phyloP scores from a whole-genome alignment of 2,888 invertebrate genomes.

The Lasioglossum villosulum region DNA sequence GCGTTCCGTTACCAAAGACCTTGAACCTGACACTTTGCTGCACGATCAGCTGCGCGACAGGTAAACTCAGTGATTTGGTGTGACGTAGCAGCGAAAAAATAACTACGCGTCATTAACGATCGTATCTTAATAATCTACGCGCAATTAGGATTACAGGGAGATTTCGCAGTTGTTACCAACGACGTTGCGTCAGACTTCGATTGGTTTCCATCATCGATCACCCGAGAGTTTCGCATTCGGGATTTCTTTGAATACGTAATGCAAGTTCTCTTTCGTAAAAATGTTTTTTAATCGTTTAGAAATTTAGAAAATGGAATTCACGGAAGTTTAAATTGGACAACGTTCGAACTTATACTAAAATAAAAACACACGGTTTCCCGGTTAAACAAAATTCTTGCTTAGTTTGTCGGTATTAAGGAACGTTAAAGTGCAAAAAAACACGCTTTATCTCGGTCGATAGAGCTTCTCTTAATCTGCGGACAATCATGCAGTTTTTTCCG shows the following conservation, averaged over 20 bases:
- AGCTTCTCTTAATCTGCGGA: background rate
- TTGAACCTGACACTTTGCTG: slow-evolving; percentile 44
- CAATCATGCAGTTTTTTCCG: background rate
- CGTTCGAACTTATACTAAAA: too few relatives aligned
- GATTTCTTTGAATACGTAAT: background rate
- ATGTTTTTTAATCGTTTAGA: too few relatives aligned
- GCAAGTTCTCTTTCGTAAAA: background rate
- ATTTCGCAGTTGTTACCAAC: background rate
- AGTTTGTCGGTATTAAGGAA: background rate
- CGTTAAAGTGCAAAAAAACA: background rate
- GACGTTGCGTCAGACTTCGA: background rate
- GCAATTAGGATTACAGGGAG: background rate
- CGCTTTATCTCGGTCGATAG: background rate
- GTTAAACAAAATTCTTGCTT: background rate
- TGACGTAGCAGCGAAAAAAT: background rate
- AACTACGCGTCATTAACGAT: background rate
- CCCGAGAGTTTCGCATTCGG: background rate
- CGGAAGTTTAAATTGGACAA: too few relatives aligned
- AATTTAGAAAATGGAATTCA: too few relatives aligned
- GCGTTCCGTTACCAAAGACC: slow-evolving; percentile 32
- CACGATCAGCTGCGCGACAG: slow-evolving; percentile 45
- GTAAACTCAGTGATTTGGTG: slow-evolving; percentile 45
- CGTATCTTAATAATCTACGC: background rate
- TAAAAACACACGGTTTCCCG: too few relatives aligned
- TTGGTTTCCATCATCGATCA: background rate